A percentile compares a stretch with the other conserved stretches of the same genome.
These are phyloP conservation scores for Frieseomelitta varia DNA, from an alignment of 1,140 invertebrate species.

Conservation along the genomic window DNA sequence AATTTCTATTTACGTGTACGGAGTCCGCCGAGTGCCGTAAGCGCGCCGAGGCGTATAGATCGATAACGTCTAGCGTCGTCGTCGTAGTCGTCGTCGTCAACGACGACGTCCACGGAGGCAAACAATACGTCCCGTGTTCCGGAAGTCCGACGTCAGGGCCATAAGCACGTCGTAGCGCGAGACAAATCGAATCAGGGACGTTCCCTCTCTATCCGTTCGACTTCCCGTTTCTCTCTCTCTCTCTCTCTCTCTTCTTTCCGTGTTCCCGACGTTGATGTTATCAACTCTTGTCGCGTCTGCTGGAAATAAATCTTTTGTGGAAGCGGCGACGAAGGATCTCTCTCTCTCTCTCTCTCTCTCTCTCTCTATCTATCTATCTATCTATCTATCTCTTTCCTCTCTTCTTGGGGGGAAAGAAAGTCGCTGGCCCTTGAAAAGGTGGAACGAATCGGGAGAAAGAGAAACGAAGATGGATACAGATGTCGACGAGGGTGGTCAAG, in stretches of 20 bases:
- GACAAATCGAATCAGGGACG: slow-evolving; percentile 53
- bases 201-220: slow-evolving; percentile 43
- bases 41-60: neutral
- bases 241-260: slow-evolving; percentile 8
- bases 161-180: slow-evolving; percentile 52
- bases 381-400: too few species aligned
- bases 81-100: neutral
- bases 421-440: neutral
- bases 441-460: neutral
- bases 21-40: neutral
- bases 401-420: neutral
- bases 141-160: slow-evolving; percentile 54
- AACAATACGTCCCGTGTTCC: slow-evolving; percentile 53
- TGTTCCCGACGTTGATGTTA: slow-evolving; percentile 45
- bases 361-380: too few species aligned
- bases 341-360: too few species aligned
- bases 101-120: slow-evolving; percentile 26
- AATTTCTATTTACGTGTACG: slow-evolving; percentile 38
- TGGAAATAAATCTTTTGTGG: slow-evolving; percentile 55
- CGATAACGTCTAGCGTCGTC: slow-evolving; percentile 38
- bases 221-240: slow-evolving; percentile 30
- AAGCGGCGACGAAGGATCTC: slow-evolving; percentile 44
- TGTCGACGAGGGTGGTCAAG: too few species aligned
- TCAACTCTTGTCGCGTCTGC: slow-evolving; percentile 49
- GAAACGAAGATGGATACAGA: too few species aligned